Conservation (phyloP, 2,797 vertebrate genomes). For the Halcyon badia region DNA sequence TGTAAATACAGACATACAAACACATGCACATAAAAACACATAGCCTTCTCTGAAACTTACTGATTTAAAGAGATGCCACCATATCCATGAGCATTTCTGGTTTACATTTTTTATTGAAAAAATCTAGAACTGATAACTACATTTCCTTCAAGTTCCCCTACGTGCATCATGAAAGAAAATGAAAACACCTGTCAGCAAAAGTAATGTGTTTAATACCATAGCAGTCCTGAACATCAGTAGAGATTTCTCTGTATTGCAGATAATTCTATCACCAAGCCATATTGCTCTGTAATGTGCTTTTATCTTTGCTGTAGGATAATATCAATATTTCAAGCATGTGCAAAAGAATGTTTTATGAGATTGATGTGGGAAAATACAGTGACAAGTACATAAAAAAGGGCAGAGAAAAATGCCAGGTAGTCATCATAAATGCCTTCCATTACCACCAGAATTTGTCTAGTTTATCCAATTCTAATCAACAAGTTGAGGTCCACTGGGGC, state of each 20-base stretch:
- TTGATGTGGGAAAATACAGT: slow-evolving; percentile 74
- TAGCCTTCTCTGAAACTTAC: slow-evolving; percentile 27
- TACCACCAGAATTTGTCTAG: slow-evolving; percentile 30
- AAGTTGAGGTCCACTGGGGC: background rate
- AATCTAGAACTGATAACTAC: slow-evolving; percentile 69
- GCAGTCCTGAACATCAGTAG: slow-evolving; percentile 80
- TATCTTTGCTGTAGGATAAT: slow-evolving; percentile 79
- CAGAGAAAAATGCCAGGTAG: slow-evolving; percentile 59
- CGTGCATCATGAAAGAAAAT: slow-evolving; percentile 73
- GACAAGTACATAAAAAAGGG: slow-evolving; percentile 78
- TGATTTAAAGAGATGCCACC: slow-evolving; percentile 65
- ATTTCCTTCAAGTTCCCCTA: slow-evolving; percentile 77
- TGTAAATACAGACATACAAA: background rate
- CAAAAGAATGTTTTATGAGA: slow-evolving; percentile 79
- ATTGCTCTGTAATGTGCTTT: slow-evolving; percentile 79
- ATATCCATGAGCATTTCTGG: slow-evolving; percentile 47
- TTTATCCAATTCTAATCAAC: slow-evolving; percentile 55
- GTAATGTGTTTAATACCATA: slow-evolving; percentile 85
- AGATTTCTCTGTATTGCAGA: slow-evolving; percentile 80
- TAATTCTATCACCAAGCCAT: slow-evolving; percentile 82
- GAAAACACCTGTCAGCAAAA: slow-evolving; percentile 84
- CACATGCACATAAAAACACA: background rate
- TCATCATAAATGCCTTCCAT: slow-evolving; percentile 55
- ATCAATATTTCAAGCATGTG: slow-evolving; percentile 80
- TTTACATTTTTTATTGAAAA: slow-evolving; percentile 77